Evolutionary conservation across 2,113 vertebrate genomes (phyloP), one percentile per base, ranked within the genome.

Genomic region (Myrmecophaga tridactyla): DNA sequence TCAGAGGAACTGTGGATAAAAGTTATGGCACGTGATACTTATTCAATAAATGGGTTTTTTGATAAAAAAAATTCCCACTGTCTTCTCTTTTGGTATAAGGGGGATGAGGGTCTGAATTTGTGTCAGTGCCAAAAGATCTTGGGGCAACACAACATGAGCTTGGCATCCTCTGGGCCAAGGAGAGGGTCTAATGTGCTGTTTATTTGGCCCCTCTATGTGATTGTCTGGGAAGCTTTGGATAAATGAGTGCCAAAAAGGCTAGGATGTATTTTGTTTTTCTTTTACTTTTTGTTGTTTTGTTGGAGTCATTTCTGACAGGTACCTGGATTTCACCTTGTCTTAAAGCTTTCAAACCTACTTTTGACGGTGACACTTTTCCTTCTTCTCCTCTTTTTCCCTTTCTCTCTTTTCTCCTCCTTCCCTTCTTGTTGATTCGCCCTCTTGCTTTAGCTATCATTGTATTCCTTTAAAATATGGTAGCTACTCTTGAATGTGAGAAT

Each of bases 241-340:
- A 86, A 58, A 51, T 62, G 56, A 75, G 48, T 86, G 95, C 96
- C 95, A 89, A 51, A 92, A 96, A 86, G 39, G 46, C 92, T 84
- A 36, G 73, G 77, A 67, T 78, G 69, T 94, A 36, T 63, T 90
- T 90, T 96, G 65, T 60, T 83, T 60, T 56, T 84, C n/a, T 25
- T 67, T 94, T 39, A 31, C 31, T 65, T 89, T 95, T 95, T 97
- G 76, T 97, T 97, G 92, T 96, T 96, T 65, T 90, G 93, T 62
- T 92, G 48, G 90, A 92, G 53, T 96, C 36, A 63, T 75, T 85
- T n/a, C 62, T 95, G 86, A 94, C 69, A 90, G 94, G 67, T 63
- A 94, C 96, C 95, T 89, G 63, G 51, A 92, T 95, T 96, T 97
- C 96, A 92, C 81, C 73, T 94, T 86, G 87, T 86, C 72, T 91